Base-by-base conservation (phyloP, 1,140 invertebrate genomes). In the Bursaphelenchus mucronatus region DNA sequence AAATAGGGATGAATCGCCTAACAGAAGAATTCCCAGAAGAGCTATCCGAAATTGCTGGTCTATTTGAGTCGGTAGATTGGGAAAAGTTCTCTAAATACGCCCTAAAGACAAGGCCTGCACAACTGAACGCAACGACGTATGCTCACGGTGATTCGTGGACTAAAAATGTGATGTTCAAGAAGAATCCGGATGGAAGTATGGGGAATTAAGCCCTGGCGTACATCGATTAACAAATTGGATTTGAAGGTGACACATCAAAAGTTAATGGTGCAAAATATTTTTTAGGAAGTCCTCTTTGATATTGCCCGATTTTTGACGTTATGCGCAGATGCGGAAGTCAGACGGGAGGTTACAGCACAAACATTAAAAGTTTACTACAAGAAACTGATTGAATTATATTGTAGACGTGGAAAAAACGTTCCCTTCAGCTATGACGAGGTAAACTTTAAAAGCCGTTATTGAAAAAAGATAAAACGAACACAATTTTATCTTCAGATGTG, bases 201-300 rank as follows among this genome's bases (percentile, higher is more conserved):
- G 50, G 30, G 30, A 46, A 59, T 30, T 2, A 43, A n/a, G n/a
- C 40, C 1, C 11, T 17, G 19, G 45, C 13, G 1, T 15, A 51
- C 15, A 13, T 43, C 50, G 57, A 59, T 21, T 59, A 43, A 3
- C 57, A 59, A 56, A 49, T 59, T 21, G 57, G 15, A 43, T 13
- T 13, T 15, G 57, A 59, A 59, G 57, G 57, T 56, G 30, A 46
- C 11, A 30, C 1, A 30, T 30, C 30, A 30, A 30, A 30, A 30
- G 30, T 30, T 30, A 3, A 30, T 30, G 5, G 30, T 30, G 30
- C 30, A 30, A 30, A 5, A 5, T 30, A 30, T 54, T n/a, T n/a
- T 55, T 55, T n/a, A 55, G 53, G 53, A 21, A 55, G 30, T 55
- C 53, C 53, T n/a, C 53, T 59, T 51, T 56, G 57, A 59, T 56